Evolutionary conservation across 2,113 vertebrate species (phyloP).

Genomic region (Oriolus oriolus): DNA sequence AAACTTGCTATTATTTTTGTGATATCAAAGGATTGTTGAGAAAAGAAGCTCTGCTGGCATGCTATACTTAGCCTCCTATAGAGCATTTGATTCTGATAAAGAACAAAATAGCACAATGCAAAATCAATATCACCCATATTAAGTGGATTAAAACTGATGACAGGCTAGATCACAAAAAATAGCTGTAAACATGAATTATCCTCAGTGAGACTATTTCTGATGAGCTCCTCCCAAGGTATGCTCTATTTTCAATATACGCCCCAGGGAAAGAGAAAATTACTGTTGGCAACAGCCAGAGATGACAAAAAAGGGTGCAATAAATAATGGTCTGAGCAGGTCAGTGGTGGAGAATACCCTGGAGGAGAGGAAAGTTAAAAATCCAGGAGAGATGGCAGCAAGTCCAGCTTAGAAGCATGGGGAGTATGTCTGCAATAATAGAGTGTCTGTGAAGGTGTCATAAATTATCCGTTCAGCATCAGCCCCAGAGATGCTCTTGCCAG

Average conservation of each 20-base stretch:
- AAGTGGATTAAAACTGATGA: constrained; percentile 16
- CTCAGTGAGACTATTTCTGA: background rate
- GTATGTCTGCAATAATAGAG: background rate
- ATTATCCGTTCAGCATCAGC: background rate
- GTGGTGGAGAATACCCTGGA: background rate
- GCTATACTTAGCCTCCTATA: background rate
- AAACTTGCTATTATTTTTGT: background rate
- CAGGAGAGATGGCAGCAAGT: background rate
- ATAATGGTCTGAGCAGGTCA: background rate
- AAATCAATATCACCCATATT: background rate
- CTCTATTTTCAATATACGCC: background rate
- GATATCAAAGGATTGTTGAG: background rate
- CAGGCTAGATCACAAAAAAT: background rate
- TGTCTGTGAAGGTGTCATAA: background rate
- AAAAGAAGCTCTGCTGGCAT: background rate
- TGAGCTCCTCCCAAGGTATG: background rate
- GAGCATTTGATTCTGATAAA: background rate
- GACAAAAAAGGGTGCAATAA: background rate
- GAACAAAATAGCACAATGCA: background rate
- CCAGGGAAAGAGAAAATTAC: background rate
- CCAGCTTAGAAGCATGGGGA: background rate
- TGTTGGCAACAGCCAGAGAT: background rate
- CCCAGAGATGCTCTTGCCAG: background rate
- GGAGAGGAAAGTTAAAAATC: background rate
- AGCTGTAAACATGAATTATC: background rate